Evolutionary conservation across 2,888 invertebrate species (phyloP).

Genomic region (Terebella lapidaria): DNA sequence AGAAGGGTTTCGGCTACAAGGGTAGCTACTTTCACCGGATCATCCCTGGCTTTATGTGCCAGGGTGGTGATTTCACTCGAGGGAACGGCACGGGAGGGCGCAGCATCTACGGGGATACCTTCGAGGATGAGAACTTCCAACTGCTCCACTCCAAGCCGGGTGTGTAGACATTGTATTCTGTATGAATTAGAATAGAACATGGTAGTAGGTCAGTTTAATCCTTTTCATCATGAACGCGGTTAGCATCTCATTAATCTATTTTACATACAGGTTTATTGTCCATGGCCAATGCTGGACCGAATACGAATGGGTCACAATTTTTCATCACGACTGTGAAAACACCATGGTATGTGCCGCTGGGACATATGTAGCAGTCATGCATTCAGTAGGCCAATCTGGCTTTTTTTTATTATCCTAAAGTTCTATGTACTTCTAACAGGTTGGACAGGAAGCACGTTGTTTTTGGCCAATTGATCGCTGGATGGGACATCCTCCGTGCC

Average conservation of each 20-base stretch:
- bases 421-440: not conserved
- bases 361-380: not conserved
- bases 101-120: conserved; percentile 94
- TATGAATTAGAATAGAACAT: not conserved
- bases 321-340: conserved; percentile 19
- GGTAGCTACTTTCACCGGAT: conserved; percentile 51
- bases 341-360: conserved; percentile 8
- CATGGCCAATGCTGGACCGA: conserved; percentile 23
- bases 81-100: conserved; percentile 66
- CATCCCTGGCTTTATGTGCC: conserved; percentile 51
- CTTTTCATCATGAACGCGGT: not conserved
- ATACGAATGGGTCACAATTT: conserved; percentile 23
- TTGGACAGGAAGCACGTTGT: conserved; percentile 12
- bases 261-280: conserved; percentile 13
- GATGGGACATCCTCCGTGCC: conserved; percentile 5
- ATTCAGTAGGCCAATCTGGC: not conserved
- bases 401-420: not conserved
- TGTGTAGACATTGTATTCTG: not conserved
- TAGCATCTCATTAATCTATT: not conserved
- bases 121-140: conserved; percentile 93
- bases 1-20: conserved; percentile 55
- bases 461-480: conserved; percentile 7
- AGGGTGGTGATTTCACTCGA: conserved; percentile 51
- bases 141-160: conserved; percentile 68
- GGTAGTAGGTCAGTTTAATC: too few relatives aligned